Evolutionary conservation across 2,888 invertebrate genomes (phyloP), one percentile per base, ranked within the genome.

Genomic region (Litoditis marina): DNA sequence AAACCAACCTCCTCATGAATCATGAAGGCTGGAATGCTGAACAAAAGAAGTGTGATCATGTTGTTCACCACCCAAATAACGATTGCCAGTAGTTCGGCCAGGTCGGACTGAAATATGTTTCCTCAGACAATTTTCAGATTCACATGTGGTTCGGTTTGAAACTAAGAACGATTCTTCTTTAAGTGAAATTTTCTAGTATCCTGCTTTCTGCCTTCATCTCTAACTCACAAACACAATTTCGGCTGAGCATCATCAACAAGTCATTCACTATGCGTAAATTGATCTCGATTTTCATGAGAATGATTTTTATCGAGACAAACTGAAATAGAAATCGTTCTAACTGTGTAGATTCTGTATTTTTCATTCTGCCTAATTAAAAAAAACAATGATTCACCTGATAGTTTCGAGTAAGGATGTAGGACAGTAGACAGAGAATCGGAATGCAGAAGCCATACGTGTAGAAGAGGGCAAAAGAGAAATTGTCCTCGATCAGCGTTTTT

Each of bases 11-110:
- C 68, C 66, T 73, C 73, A 50, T 73, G 69, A 52, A 73, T 66
- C 69, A 71, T 73, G 47, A 73, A 73, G 27, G 71, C 71, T 5
- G 73, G 73, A 53, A 73, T 52, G 53, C 69, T 69, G 69, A 73
- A 73, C n/a, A 73, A 49, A 0, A 71, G 57, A 16, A 73, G 64
- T 11, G 68, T 67, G 5, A 71, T 57, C 34, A 73, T 55, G 0
- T 66, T 71, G 47, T 73, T 71, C 46, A 69, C 36, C 2, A 73
- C 67, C 73, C 73, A 73, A 42, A 73, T 71, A 16, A 63, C 39
- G 13, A 73, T 66, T 2, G 73, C 64, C 8, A 71, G 27, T 8
- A 64, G 55, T 53, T 73, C 73, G 2, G 71, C 59, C 64, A 69
- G 70, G 54, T 69, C 65, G 27, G 67, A 61, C 67, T 67, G 51